Base-by-base conservation (phyloP, 2,113 vertebrate genomes). In the Trinectes maculatus region DNA sequence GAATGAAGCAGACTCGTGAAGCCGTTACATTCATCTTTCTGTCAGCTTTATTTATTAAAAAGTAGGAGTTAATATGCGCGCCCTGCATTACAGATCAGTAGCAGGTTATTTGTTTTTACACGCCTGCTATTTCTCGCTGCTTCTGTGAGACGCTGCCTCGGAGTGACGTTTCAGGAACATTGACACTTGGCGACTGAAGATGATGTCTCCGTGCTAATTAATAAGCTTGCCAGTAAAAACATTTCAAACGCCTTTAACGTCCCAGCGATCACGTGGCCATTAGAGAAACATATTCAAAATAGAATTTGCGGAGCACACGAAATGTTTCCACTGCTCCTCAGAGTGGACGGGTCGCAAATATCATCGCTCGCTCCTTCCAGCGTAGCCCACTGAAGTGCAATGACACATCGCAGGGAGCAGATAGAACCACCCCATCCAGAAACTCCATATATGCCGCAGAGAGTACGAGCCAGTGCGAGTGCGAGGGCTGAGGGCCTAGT, bases 381-480 rank as follows among this genome's bases (percentile, higher is more conserved):
- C 49, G 42, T 65, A 57, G 74, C 52, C 58, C 62, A 57, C 34
- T 74, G 54, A 61, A 71, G 60, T 4, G 2, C 67, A 24, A 44
- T 65, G 71, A 79, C 79, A 66, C 55, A 63, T 59, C 67, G 31
- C 64, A 68, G 52, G 74, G 69, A 58, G 63, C 75, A 75, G 80
- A 63, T 85, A 53, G 71, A 83, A 33, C 18, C 67, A 43, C 69
- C 68, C 62, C 21, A 34, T 77, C 69, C 60, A 67, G 77, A 81
- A 77, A 71, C 67, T 84, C 81, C 81, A 80, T 80, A 77, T 85
- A 81, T 79, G 86, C 71, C 79, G 77, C 64, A 79, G 56, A 68
- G 73, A 51, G 65, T 19, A 33, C 12, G 21, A 68, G 67, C 52
- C 67, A 77, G 77, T 2, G 48, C 29, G 34, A 63, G 70, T 58